phyloP scores from a whole-genome alignment of 2,113 vertebrate genomes.

The Poeciliopsis retropinna region DNA sequence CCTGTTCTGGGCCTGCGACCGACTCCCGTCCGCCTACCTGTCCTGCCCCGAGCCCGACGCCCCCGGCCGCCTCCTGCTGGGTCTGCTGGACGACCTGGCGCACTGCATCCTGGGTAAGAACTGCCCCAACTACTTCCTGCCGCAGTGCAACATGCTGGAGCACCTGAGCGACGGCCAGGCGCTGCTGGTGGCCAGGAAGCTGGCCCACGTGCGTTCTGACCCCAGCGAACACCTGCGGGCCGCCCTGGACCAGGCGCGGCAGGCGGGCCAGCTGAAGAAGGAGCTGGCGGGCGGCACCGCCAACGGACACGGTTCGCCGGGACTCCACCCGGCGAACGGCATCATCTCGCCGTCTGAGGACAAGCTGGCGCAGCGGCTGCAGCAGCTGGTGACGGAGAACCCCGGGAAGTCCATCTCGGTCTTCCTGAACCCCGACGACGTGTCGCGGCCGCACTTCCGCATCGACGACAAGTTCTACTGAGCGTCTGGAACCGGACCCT shows the following conservation, averaged over 20 bases:
- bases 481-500: conserved; percentile 20
- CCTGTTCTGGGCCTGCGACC: conserved; percentile 89
- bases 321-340: conserved; percentile 62
- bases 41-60: conserved; percentile 76
- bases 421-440: conserved; percentile 85
- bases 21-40: conserved; percentile 83
- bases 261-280: conserved; percentile 81
- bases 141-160: conserved; percentile 84
- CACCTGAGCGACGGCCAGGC: conserved; percentile 75
- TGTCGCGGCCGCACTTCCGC: conserved; percentile 83
- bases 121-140: conserved; percentile 88
- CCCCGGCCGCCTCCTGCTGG: conserved; percentile 83
- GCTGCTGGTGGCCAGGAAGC: conserved; percentile 77
- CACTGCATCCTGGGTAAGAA: conserved; percentile 84
- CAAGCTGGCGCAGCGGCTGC: conserved; percentile 80
- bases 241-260: conserved; percentile 84
- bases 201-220: conserved; percentile 84
- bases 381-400: conserved; percentile 85
- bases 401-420: conserved; percentile 85
- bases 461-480: conserved; percentile 86
- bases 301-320: conserved; percentile 75
- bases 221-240: conserved; percentile 83
- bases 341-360: conserved; percentile 78
- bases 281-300: conserved; percentile 63
- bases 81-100: conserved; percentile 85